Evolutionary conservation across 2,797 vertebrate genomes (phyloP), one percentile per base, ranked within the genome.

Genomic region (Pipistrellus pipistrellus): DNA sequence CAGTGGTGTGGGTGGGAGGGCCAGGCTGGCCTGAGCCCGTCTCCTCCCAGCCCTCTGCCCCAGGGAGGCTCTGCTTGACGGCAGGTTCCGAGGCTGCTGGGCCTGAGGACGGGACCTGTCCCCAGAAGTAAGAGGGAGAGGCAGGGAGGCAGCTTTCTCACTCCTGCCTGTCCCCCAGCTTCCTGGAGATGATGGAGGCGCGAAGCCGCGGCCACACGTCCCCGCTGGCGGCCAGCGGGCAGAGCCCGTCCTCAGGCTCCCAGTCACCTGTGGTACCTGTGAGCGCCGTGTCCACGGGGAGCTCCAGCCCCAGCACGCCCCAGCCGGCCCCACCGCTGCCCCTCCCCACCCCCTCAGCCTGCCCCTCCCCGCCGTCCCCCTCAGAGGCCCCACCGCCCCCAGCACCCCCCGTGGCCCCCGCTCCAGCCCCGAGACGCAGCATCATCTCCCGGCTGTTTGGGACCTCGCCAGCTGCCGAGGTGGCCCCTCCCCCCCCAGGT

Each of bases 381-480:
- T 94, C 0, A 9, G 96, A 0, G 6, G 35, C 0, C 27, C 95
- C 0, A 2, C 78, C 1, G 25, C 97, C 18, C 27, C 96, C 14
- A 0, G 73, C 0, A 41, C 96, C 0, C 96, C 98, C 92, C 81
- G 96, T 0, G 57, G 97, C 0, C 78, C 94, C 25, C 38, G 85
- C 88, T 0, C 96, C 97, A 0, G 96, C 97, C 25, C 97, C 98
- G 21, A 99, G 98, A 93, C 99, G 99, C 2, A 96, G 99, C 97
- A 99, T 99, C 93, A 99, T 99, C 2, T 99, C 99, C 0, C 98
- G 99, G 62, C 98, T 99, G 71, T 99, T 99, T 2, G 99, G 99
- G 68, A 97, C 98, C 0, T 95, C 99, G 0, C 85, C 98, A 0
- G 95, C 98, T 0, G 27, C 98, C 0, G 99, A 99, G 4, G 84